Conservation (phyloP, 2,797 vertebrate species). For the Columba guinea region DNA sequence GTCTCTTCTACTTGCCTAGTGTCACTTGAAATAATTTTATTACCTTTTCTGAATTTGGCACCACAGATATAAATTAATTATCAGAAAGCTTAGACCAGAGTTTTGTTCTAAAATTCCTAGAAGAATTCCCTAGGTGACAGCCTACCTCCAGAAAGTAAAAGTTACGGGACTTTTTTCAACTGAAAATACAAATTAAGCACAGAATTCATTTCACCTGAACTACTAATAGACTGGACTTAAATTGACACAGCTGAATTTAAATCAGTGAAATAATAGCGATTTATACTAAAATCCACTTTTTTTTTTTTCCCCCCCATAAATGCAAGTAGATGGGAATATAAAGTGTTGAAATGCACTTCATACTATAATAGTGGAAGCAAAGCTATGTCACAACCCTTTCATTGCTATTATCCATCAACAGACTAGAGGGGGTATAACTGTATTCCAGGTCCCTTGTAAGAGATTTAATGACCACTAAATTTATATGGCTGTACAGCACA, state of each 20-base stretch:
- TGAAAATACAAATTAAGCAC: background rate
- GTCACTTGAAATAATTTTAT: too few species aligned
- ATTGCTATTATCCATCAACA: background rate
- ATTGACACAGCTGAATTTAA: background rate
- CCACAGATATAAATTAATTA: too few species aligned
- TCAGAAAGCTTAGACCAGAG: too few species aligned
- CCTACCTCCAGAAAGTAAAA: background rate
- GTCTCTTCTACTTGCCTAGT: too few species aligned
- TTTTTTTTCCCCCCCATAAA: background rate
- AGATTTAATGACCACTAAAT: background rate
- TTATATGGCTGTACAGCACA: background rate
- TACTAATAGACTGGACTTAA: background rate
- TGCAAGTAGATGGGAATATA: background rate
- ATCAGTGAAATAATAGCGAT: background rate
- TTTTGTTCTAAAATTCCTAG: too few species aligned
- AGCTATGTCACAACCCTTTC: background rate
- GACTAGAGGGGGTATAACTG: background rate
- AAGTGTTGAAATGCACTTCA: background rate
- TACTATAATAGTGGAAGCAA: background rate
- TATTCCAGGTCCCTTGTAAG: background rate
- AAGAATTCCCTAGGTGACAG: too few species aligned
- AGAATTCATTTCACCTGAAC: background rate
- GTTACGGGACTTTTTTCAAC: background rate
- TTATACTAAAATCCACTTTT: background rate
- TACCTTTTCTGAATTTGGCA: too few species aligned